phyloP scores from a whole-genome alignment of 2,797 vertebrate genomes.

The Acanthis flammea region DNA sequence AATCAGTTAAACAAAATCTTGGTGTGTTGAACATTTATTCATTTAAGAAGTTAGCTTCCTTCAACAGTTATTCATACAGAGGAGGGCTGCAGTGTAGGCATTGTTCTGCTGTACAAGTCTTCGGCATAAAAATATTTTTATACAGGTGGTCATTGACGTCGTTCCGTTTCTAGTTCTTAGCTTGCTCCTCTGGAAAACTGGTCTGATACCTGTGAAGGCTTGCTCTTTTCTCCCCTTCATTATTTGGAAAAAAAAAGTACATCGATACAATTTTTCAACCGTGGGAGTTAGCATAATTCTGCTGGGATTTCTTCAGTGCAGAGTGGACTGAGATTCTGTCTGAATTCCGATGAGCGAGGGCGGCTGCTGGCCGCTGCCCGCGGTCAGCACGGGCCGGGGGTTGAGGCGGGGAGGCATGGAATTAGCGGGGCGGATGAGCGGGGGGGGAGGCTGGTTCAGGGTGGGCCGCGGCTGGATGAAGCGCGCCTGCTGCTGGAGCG shows the following conservation, averaged over 20 bases:
- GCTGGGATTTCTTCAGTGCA: conserved; percentile 80
- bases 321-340: conserved; percentile 85
- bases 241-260: conserved; percentile 19
- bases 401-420: conserved; percentile 92
- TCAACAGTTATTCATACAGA: conserved; percentile 47
- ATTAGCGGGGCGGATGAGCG: conserved; percentile 91
- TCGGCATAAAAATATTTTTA: conserved; percentile 60
- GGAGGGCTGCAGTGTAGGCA: conserved; percentile 61
- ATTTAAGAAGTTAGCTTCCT: conserved; percentile 59
- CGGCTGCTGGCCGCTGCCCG: conserved; percentile 78
- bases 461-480: conserved; percentile 91
- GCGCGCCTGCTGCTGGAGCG: conserved; percentile 93
- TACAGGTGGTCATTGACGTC: conserved; percentile 23
- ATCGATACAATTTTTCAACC: neutral
- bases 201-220: conserved; percentile 50
- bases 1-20: conserved; percentile 71
- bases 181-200: conserved; percentile 48
- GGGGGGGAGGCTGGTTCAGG: conserved; percentile 91
- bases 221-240: conserved; percentile 41
- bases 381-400: conserved; percentile 83
- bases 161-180: conserved; percentile 18
- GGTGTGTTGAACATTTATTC: conserved; percentile 68
- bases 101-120: conserved; percentile 61
- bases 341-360: conserved; percentile 85
- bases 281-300: conserved; percentile 44